Evolutionary conservation across 2,888 invertebrate genomes (phyloP).

Genomic region (Salticus scenicus): DNA sequence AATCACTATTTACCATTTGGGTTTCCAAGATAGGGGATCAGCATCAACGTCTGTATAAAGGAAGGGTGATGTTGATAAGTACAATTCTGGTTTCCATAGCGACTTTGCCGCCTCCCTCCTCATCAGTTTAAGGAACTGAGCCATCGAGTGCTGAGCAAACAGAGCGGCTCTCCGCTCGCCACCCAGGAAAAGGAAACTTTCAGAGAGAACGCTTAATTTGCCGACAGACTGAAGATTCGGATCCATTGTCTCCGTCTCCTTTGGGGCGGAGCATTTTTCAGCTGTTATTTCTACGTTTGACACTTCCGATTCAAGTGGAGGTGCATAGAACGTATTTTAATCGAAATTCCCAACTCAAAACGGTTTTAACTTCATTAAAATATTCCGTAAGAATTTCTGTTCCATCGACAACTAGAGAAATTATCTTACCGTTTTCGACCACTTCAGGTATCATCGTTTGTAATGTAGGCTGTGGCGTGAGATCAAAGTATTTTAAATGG

Average conservation of each 20-base stretch:
- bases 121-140: constrained; percentile 12
- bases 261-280: constrained; percentile 10
- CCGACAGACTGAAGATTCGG: neutral
- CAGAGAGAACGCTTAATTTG: constrained; percentile 14
- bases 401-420: neutral
- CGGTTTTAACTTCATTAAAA: constrained; percentile 18
- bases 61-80: neutral
- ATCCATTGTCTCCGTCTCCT: neutral
- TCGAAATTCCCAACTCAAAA: constrained; percentile 2
- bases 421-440: neutral
- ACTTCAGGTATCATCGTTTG: neutral
- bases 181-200: constrained; percentile 12
- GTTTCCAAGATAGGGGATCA: constrained; percentile 6
- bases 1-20: constrained; percentile 9
- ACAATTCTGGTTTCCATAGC: constrained; percentile 6
- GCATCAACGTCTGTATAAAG: neutral
- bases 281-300: constrained; percentile 19
- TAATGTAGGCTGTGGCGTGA: too few relatives aligned
- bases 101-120: neutral
- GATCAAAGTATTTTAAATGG: too few relatives aligned
- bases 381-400: constrained; percentile 11
- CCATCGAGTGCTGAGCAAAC: constrained; percentile 6
- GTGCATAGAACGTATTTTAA: constrained; percentile 5
- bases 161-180: neutral
- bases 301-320: constrained; percentile 11